phyloP scores from a whole-genome alignment of 2,888 invertebrate genomes.

The Tetramorium bicarinatum region DNA sequence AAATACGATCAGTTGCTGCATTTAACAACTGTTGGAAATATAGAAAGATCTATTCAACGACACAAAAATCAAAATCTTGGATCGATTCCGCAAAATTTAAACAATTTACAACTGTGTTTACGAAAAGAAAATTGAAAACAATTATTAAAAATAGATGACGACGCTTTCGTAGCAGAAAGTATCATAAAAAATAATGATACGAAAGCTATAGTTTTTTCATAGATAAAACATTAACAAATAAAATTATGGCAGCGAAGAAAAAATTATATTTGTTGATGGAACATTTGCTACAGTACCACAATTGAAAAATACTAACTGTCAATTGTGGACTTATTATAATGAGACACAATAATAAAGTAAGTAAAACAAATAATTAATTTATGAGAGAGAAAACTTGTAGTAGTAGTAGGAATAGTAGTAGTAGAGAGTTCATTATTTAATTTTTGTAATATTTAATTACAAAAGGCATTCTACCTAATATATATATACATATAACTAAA shows the following conservation, averaged over 20 bases:
- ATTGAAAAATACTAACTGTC: background rate
- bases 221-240: background rate
- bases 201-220: background rate
- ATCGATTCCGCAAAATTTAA: background rate
- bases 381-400: too few relatives aligned
- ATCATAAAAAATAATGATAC: background rate
- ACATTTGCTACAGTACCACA: background rate
- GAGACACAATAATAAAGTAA: background rate
- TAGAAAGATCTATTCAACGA: background rate
- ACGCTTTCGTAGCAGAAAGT: background rate
- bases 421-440: background rate
- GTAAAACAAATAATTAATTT: too few relatives aligned
- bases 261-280: background rate
- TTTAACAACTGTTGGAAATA: background rate
- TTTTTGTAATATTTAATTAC: background rate
- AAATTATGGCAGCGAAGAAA: background rate
- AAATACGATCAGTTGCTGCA: background rate
- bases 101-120: background rate
- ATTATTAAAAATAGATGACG: background rate
- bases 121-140: background rate
- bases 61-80: background rate
- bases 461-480: background rate
- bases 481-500: background rate
- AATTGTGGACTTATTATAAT: slow-evolving; percentile 13
- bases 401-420: too few relatives aligned